Base-by-base conservation (phyloP, 2,797 vertebrate genomes). In the Silurus lanzhouensis region DNA sequence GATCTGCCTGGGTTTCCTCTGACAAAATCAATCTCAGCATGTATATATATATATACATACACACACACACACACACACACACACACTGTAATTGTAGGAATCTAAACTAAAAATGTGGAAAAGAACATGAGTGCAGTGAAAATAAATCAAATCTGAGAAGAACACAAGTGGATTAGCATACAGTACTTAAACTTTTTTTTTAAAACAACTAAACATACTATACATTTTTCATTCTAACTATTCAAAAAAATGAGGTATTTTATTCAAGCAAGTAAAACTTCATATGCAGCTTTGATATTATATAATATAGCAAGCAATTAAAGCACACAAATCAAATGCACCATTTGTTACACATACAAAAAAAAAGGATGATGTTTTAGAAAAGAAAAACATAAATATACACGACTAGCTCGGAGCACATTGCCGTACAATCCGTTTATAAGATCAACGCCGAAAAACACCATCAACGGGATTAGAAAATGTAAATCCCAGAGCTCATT, bases 401-500 rank as follows among this genome's bases (percentile, higher is more conserved):
- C 78, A 5, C 46, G 15, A 22, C 38, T 72, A 38, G 75, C 86
- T 84, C 67, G 14, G 3, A 83, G 72, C 82, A 72, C 68, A 77
- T 84, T 87, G 64, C 38, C 20, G 58, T 84, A 27, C 71, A 87
- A 86, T 83, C 79, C 63, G 19, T 85, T 84, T 67, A 77, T 86
- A 72, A 66, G 70, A 76, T 15, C 48, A 78, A 82, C 31, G 81
- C 70, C 83, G 67, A 79, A 90, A 90, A 91, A 89, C 85, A 70
- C 22, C 20, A 83, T 81, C 68, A 57, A 60, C 27, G 31, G 83
- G 86, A 91, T 92, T 90, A 91, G 89, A 91, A 92, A 93, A 91
- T 86, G 84, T 91, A 88, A 90, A 91, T 90, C 89, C 86, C 86
- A 76, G 87, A 84, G 44, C 90, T 88, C 91, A 91, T 94, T 93